A percentile compares a stretch with the other conserved stretches of the same genome.
phyloP scores from a whole-genome alignment of 2,888 invertebrate genomes.

The Euplagia quadripunctaria region DNA sequence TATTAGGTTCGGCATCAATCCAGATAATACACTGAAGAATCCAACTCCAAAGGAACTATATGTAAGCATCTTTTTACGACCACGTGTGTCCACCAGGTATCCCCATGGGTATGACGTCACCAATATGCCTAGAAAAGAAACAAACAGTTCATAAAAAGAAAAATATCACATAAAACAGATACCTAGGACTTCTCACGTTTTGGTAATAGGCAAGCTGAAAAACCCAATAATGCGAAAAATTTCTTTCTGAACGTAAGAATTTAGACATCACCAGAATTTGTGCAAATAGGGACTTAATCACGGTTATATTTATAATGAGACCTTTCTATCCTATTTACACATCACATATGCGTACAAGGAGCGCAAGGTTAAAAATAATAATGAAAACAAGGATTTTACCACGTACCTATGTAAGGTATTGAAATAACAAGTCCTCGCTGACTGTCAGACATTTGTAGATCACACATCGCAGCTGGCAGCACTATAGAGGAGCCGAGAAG shows the following conservation, averaged over 20 bases:
- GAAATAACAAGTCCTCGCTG: slow-evolving; percentile 12
- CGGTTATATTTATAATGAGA: too few relatives aligned
- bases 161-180: too few relatives aligned
- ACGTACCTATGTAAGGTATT: slow-evolving; percentile 10
- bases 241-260: too few relatives aligned
- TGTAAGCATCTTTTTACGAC: slow-evolving; percentile 2
- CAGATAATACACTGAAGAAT: background rate
- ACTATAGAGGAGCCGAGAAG: background rate
- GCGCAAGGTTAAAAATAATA: background rate
- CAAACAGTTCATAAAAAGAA: background rate
- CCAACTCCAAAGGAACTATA: slow-evolving; percentile 10
- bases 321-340: too few relatives aligned
- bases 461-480: slow-evolving; percentile 8
- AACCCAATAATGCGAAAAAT: too few relatives aligned
- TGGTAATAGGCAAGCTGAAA: too few relatives aligned
- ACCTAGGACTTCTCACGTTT: too few relatives aligned
- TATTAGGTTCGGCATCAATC: slow-evolving; percentile 6
- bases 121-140: background rate
- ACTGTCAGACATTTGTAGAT: slow-evolving; percentile 9
- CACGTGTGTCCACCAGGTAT: slow-evolving; percentile 8
- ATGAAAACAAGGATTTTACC: background rate
- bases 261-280: too few relatives aligned
- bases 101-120: slow-evolving; percentile 10
- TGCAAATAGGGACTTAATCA: too few relatives aligned
- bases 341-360: too few relatives aligned